Conservation (phyloP, 2,797 vertebrate genomes). For the Catharus ustulatus region DNA sequence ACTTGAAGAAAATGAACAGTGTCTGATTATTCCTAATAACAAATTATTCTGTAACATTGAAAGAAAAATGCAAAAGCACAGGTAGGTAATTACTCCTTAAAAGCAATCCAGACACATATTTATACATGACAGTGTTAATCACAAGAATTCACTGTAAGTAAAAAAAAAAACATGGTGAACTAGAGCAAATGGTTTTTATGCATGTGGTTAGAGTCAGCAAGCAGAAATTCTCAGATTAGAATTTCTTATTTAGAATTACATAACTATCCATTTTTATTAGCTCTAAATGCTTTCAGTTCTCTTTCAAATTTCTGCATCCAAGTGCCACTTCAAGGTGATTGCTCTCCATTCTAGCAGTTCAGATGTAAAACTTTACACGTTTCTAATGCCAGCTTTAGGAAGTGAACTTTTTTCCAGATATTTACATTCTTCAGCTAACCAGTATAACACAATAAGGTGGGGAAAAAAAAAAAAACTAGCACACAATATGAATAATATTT, state of each 20-base stretch:
- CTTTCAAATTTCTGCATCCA: background rate
- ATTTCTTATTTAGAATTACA: background rate
- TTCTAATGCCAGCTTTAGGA: background rate
- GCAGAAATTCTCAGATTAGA: background rate
- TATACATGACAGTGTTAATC: slow-evolving; percentile 24
- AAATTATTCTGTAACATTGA: slow-evolving; percentile 6
- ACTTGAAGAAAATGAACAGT: background rate
- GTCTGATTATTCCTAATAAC: slow-evolving; percentile 10
- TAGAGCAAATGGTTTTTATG: background rate
- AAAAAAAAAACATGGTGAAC: background rate
- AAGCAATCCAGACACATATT: slow-evolving; percentile 25
- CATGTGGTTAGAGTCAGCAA: background rate
- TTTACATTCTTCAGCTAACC: background rate
- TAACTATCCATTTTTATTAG: background rate
- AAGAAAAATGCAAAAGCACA: slow-evolving; percentile 46
- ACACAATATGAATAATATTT: background rate
- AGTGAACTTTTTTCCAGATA: background rate
- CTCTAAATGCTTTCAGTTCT: background rate
- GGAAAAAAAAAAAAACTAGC: background rate
- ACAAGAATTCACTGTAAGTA: background rate
- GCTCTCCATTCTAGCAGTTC: background rate
- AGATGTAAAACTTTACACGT: background rate
- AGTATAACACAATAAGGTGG: background rate
- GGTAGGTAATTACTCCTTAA: slow-evolving; percentile 45
- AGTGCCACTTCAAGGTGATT: background rate